Evolutionary conservation across 2,113 vertebrate species (phyloP).

Genomic region (Meles meles): DNA sequence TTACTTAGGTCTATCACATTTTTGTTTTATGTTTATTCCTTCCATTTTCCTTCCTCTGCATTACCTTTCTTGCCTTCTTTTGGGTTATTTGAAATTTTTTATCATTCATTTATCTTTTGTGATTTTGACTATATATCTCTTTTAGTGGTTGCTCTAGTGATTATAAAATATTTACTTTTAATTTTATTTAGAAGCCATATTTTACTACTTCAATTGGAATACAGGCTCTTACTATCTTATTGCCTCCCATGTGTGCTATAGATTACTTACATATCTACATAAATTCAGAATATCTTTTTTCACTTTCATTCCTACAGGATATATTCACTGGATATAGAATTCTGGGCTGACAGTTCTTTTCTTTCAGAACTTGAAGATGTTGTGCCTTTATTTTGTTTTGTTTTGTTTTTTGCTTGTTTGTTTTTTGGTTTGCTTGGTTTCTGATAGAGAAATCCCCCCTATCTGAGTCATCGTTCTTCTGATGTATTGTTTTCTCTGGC

Average conservation of each 20-base stretch:
- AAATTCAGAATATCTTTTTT: constrained; percentile 2
- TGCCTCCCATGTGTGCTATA: neutral
- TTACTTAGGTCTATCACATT: neutral
- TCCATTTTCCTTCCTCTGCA: neutral
- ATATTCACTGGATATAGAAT: constrained; percentile 10
- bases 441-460: neutral
- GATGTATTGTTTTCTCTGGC: neutral
- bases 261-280: neutral
- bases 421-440: neutral
- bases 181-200: neutral
- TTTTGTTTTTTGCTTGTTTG: neutral
- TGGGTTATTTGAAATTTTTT: neutral
- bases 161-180: neutral
- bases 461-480: neutral
- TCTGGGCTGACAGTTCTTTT: neutral
- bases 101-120: neutral
- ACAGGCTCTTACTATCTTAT: neutral
- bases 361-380: neutral
- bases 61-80: neutral
- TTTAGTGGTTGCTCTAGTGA: neutral
- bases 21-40: neutral
- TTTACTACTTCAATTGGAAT: neutral
- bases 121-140: neutral
- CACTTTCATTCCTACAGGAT: neutral
- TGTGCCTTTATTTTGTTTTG: neutral